Evolutionary conservation across 2,113 vertebrate genomes (phyloP), one percentile per base, ranked within the genome.

Genomic region (Aythya baeri): DNA sequence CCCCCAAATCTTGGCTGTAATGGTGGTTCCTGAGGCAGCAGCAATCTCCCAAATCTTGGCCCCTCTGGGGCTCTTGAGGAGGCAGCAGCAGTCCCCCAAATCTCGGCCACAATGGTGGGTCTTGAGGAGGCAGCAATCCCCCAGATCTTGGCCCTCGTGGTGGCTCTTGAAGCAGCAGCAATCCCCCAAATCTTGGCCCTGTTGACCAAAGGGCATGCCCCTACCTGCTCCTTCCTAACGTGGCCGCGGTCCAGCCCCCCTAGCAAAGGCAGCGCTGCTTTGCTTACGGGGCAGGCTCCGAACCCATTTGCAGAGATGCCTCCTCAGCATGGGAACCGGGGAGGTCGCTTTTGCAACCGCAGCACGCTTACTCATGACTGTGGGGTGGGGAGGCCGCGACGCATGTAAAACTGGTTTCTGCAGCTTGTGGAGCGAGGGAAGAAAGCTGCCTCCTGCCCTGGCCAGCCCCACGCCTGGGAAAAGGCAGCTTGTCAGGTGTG

Each of bases 211-310:
- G n/a, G 21, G 21, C 18, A 0, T 38, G 84, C 38, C 73, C 20
- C 23, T 31, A 27, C 74, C 34, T 50, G 52, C 0, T 0, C 36
- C 22, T 27, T 20, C 57, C 1, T 0, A 27, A 17, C 3, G 13
- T 29, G 84, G 61, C 74, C 10, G 77, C 3, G 9, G 20, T 18
- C 59, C 93, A 92, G 86, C 70, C 13, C 41, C n/a, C 61, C 2
- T 0, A 17, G 61, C 41, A 31, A 31, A 71, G 77, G 68, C 73
- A 41, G 14, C 2, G 46, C 36, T 3, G 17, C 36, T 32, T 74
- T 46, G 13, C 49, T 4, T 52, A 17, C 36, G 70, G 63, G 55
- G 63, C 0, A 7, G 63, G 20, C 66, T 14, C 65, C 16, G 70
- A 21, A 25, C 58, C 57, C 1, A 0, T 4, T 32, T 23, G 67